Evolutionary conservation across 2,888 invertebrate genomes (phyloP), one percentile per base, ranked within the genome.

Genomic region (Maniola hyperantus): DNA sequence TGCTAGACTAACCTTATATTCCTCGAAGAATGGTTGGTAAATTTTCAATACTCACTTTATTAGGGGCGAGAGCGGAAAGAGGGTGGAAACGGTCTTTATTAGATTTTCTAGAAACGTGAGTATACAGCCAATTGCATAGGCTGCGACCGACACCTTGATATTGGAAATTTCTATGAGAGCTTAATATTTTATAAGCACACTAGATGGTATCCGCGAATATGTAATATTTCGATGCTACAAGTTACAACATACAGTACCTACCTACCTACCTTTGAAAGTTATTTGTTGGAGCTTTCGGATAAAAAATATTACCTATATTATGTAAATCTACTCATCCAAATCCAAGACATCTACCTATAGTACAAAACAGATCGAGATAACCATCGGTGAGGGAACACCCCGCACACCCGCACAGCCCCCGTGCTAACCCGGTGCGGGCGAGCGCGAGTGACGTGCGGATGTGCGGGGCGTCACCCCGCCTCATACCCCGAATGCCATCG

Each of bases 31-130:
- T 91, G 89, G 89, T 88, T 90, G 90, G 90, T 91, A 92, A 92
- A 92, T 93, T 92, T 92, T 93, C 93, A 92, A 93, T 93, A 91
- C 89, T 85, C 89, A 88, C 92, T 92, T 92, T 92, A 92, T 92
- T 90, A 93, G 83, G 88, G 88, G 85, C 77, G 84, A 80, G 79
- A 82, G 82, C 83, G 88, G 86, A 83, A 83, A 80, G 83, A 85
- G 86, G 88, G 88, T 83, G 87, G 83, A 85, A 89, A 87, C 85
- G 81, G 90, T 80, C 84, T 84, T 90, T 92, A 92, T 92, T 91
- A 91, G 90, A 91, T 92, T 92, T 88, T 84, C 87, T 87, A 84
- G 85, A 83, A 88, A 86, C 84, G 87, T 84, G 86, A 83, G 82
- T 78, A 79, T 81, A 76, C 76, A 78, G 76, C 77, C 81, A 80